Conservation (phyloP, 2,113 vertebrate genomes). For the Craseonycteris thonglongyai region DNA sequence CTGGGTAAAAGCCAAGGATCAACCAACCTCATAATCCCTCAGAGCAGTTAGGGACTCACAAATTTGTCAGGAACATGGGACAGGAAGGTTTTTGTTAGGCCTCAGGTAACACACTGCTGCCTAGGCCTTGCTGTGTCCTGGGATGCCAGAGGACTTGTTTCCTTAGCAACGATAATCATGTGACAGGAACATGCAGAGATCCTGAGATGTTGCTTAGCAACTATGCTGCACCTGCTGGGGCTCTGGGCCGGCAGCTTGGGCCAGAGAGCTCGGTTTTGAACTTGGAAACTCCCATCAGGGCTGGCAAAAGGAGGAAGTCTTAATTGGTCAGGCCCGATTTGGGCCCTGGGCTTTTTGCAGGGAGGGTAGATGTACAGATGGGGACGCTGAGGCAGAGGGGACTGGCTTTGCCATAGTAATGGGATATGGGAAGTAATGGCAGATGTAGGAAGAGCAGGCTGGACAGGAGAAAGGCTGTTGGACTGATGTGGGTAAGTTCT, state of each 20-base stretch:
- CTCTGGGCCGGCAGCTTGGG: slow-evolving; percentile 54
- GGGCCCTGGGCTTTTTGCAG: neutral
- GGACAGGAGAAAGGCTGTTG: neutral
- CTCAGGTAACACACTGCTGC: slow-evolving; percentile 58
- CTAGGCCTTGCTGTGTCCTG: slow-evolving; percentile 57
- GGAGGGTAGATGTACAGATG: neutral
- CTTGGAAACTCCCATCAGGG: slow-evolving; percentile 58
- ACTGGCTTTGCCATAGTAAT: neutral
- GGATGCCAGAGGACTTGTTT: slow-evolving; percentile 72
- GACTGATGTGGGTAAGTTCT: neutral
- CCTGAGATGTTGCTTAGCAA: slow-evolving; percentile 69
- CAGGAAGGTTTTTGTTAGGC: slow-evolving; percentile 40
- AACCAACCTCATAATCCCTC: neutral
- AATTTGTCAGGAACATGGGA: slow-evolving; percentile 12
- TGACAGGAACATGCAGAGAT: slow-evolving; percentile 69
- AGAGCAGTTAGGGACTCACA: neutral
- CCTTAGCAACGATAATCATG: slow-evolving; percentile 69
- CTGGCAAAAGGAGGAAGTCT: slow-evolving; percentile 30
- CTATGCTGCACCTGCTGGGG: slow-evolving; percentile 70
- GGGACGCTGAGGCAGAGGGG: neutral
- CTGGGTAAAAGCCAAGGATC: neutral
- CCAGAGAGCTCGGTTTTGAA: slow-evolving; percentile 62
- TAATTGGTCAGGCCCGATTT: slow-evolving; percentile 13
- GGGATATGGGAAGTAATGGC: neutral
- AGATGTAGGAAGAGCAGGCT: neutral